These are phyloP conservation scores for Oncorhynchus masou DNA, from an alignment of 2,113 vertebrate species.

Conservation along the genomic window DNA sequence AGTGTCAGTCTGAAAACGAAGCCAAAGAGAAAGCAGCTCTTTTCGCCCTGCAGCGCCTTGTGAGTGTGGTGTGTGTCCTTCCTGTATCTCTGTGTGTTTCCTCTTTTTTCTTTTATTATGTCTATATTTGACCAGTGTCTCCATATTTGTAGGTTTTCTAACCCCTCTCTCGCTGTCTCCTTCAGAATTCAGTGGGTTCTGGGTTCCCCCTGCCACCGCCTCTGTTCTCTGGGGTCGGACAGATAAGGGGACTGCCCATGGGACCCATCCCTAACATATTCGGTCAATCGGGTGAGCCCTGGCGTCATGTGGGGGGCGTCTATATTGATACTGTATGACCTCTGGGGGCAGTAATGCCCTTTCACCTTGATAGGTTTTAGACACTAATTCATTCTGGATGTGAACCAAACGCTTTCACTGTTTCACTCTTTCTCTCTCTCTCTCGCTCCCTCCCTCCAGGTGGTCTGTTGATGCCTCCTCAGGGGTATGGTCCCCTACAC, in stretches of 20 bases:
- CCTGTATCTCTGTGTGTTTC: neutral
- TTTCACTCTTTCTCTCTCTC: neutral
- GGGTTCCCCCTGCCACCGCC: conserved; percentile 82
- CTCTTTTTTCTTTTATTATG: neutral
- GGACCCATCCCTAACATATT: conserved; percentile 74
- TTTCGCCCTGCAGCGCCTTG: conserved; percentile 90
- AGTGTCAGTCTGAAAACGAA: conserved; percentile 89
- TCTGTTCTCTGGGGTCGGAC: conserved; percentile 80
- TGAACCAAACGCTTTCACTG: neutral
- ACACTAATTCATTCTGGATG: neutral
- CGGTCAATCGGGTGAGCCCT: conserved; percentile 58
- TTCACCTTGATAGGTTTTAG: neutral
- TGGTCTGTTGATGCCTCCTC: conserved; percentile 76
- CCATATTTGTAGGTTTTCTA: neutral
- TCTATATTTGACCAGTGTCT: neutral
- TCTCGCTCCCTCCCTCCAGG: conserved; percentile 41
- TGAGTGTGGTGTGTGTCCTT: conserved; percentile 56
- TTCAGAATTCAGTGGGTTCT: conserved; percentile 83
- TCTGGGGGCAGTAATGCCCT: neutral
- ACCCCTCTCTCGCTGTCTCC: conserved; percentile 1
- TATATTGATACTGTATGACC: neutral
- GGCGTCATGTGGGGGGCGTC: neutral
- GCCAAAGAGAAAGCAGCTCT: conserved; percentile 93
- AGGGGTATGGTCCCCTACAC: conserved; percentile 76
- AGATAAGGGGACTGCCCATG: conserved; percentile 75